Evolutionary conservation across 2,888 invertebrate genomes (phyloP).

Genomic region (Julus scandinavius): DNA sequence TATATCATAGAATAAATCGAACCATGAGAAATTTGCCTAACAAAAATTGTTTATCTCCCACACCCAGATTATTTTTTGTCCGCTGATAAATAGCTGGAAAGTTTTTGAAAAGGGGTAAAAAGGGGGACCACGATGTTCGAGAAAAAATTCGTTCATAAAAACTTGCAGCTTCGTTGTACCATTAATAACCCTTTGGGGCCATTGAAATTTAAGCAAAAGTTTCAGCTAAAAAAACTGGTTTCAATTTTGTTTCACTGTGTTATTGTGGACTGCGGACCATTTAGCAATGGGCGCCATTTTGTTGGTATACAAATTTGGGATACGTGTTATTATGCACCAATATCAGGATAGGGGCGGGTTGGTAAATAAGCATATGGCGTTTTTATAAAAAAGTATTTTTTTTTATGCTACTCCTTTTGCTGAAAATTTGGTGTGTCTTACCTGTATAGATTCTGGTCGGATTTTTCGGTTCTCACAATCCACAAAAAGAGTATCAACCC

Average conservation of each 20-base stretch:
- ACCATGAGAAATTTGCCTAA: neutral
- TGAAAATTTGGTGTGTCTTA: neutral
- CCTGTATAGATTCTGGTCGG: constrained; percentile 1
- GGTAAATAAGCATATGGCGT: constrained; percentile 34
- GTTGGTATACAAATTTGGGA: constrained; percentile 29
- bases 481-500: constrained; percentile 30
- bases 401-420: constrained; percentile 18
- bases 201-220: neutral
- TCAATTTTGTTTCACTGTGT: constrained; percentile 27
- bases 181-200: constrained; percentile 21
- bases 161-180: constrained; percentile 1
- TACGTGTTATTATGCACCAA: constrained; percentile 34
- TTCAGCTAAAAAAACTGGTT: constrained; percentile 31
- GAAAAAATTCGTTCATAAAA: constrained; percentile 23
- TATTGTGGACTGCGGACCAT: neutral
- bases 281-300: constrained; percentile 35
- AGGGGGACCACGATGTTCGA: neutral
- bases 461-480: constrained; percentile 39
- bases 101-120: constrained; percentile 34
- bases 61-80: constrained; percentile 3
- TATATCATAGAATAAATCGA: neutral
- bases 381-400: neutral
- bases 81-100: constrained; percentile 14
- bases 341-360: neutral
- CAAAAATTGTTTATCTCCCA: constrained; percentile 19